Conservation (phyloP, 2,113 vertebrate species). For the Corythornis cristatus region DNA sequence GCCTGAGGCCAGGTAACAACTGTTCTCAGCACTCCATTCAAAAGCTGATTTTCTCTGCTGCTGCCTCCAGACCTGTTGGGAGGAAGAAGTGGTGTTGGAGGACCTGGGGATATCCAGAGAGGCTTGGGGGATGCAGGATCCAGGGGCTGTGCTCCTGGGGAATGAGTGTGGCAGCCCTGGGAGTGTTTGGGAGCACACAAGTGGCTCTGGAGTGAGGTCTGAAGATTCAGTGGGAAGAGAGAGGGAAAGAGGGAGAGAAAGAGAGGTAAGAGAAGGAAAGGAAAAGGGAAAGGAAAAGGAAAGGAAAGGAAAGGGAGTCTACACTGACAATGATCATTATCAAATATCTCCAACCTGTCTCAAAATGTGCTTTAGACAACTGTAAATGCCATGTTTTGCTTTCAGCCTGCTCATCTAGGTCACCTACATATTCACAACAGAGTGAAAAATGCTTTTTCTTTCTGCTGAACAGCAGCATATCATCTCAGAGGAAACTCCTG, state of each 20-base stretch:
- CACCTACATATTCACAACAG: background rate
- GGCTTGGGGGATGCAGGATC: background rate
- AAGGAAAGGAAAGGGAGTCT: background rate
- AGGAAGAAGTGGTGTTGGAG: background rate
- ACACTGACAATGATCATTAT: accelerated
- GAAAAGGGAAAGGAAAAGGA: too few species aligned
- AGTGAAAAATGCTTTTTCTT: background rate
- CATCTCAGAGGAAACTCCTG: background rate
- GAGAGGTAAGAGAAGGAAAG: too few species aligned
- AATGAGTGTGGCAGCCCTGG: accelerated
- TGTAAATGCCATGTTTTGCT: background rate
- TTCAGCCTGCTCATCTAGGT: background rate
- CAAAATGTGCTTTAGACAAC: background rate
- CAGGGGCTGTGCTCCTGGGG: background rate
- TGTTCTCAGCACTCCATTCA: background rate
- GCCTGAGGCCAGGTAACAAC: background rate
- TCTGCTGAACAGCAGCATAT: background rate
- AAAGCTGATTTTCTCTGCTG: background rate
- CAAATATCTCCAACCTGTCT: background rate
- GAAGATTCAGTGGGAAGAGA: too few species aligned
- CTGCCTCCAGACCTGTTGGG: background rate
- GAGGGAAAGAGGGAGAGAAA: too few species aligned
- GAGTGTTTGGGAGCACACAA: accelerated
- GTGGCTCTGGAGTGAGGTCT: background rate
- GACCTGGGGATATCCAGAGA: background rate